These are phyloP conservation scores for Diabrotica balteata DNA, from an alignment of 2,888 invertebrate genomes.

Conservation along the genomic window DNA sequence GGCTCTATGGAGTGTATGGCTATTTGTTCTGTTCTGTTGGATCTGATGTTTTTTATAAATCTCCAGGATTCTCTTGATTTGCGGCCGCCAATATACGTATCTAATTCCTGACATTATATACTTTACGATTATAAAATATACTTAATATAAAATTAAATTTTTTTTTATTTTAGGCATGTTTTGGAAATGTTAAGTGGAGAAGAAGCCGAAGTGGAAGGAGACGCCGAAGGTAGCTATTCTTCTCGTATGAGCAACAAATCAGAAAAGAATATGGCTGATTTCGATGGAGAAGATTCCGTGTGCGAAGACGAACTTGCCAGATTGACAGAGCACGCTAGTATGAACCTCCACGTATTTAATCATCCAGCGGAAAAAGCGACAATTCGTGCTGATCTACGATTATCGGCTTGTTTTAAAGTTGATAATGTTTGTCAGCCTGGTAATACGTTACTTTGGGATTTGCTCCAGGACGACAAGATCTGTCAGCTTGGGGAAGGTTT, in stretches of 20 bases:
- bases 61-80: too few relatives aligned
- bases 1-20: too few relatives aligned
- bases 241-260: constrained; percentile 92
- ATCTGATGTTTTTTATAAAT: too few relatives aligned
- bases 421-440: constrained; percentile 86
- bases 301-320: constrained; percentile 84
- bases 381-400: constrained; percentile 56
- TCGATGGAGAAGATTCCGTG: constrained; percentile 89
- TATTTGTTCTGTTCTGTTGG: too few relatives aligned
- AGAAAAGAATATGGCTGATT: constrained; percentile 93
- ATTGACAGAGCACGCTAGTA: constrained; percentile 68
- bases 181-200: constrained; percentile 73
- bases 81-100: too few relatives aligned
- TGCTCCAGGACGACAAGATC: constrained; percentile 90
- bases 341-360: constrained; percentile 54
- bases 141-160: too few relatives aligned
- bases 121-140: too few relatives aligned
- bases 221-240: constrained; percentile 82
- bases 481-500: constrained; percentile 88
- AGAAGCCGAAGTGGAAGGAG: constrained; percentile 68
- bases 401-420: constrained; percentile 59
- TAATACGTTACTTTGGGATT: constrained; percentile 92
- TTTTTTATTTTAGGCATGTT: constrained; percentile 61
- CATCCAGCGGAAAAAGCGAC: constrained; percentile 50
- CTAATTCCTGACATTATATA: too few relatives aligned